Percentiles rank a stretch among this genome's conserved stretches.
These are phyloP conservation scores for Drosophila sturtevanti DNA, from an alignment of 1,140 invertebrate genomes.

Conservation along the genomic window DNA sequence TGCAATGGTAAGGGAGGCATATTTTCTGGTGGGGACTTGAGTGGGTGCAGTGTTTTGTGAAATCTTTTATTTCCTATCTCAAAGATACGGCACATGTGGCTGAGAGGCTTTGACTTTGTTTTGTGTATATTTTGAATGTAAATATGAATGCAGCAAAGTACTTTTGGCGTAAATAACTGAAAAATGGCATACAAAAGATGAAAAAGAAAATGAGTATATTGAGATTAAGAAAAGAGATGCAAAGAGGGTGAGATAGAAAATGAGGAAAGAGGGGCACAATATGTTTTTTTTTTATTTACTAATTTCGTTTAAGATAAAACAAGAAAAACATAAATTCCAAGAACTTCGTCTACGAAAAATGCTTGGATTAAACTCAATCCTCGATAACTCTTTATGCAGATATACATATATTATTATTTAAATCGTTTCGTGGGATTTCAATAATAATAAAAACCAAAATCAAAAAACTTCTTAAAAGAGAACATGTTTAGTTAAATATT, in stretches of 20 bases:
- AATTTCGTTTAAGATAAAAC: neutral
- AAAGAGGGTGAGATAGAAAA: conserved; percentile 6
- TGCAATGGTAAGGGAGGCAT: conserved; percentile 21
- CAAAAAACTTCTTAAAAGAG: too few species aligned
- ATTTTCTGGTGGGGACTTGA: conserved; percentile 22
- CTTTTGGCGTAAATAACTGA: conserved; percentile 48
- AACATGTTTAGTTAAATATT: too few species aligned
- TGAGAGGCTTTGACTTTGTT: conserved; percentile 47
- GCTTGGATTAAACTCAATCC: too few species aligned
- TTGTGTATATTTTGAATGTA: conserved; percentile 43
- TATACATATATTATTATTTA: too few species aligned
- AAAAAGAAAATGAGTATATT: conserved; percentile 2
- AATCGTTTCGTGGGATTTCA: too few species aligned
- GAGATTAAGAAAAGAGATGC: neutral
- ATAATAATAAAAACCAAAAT: too few species aligned
- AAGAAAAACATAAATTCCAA: too few species aligned
- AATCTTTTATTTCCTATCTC: conserved; percentile 70
- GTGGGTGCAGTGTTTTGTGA: conserved; percentile 64
- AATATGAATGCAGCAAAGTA: conserved; percentile 67
- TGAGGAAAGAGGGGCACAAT: neutral
- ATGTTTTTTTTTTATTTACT: neutral
- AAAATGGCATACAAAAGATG: conserved; percentile 18
- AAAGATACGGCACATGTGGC: conserved; percentile 40
- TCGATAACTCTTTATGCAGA: too few species aligned
- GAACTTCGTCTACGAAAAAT: too few species aligned